Percentiles rank a stretch among this genome's conserved stretches.
These are phyloP conservation scores for Abscondita cerata DNA, from an alignment of 2,888 invertebrate genomes.

Conservation along the genomic window DNA sequence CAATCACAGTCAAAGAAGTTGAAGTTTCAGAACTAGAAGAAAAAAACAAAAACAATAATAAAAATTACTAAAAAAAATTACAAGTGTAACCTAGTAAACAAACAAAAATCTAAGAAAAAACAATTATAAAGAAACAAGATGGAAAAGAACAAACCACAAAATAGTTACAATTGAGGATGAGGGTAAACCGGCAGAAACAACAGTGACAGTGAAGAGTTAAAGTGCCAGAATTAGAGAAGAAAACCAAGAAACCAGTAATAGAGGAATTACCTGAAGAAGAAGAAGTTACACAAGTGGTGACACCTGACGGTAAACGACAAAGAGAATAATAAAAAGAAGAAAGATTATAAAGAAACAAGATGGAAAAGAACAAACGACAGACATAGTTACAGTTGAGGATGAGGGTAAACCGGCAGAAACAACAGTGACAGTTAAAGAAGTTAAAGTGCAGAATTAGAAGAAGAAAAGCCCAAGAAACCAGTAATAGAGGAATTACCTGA, in stretches of 20 bases:
- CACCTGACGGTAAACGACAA: constrained; percentile 52
- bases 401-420: constrained; percentile 58
- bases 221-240: constrained; percentile 22
- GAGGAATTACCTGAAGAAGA: constrained; percentile 50
- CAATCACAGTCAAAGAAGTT: constrained; percentile 31
- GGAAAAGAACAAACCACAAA: constrained; percentile 53
- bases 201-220: constrained; percentile 43
- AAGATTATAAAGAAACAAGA: constrained; percentile 55
- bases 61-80: constrained; percentile 54
- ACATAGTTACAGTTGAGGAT: constrained; percentile 55
- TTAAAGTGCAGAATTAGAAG: constrained; percentile 27
- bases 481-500: constrained; percentile 48
- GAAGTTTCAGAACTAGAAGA: constrained; percentile 43
- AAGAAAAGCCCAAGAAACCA: constrained; percentile 6
- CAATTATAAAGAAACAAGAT: constrained; percentile 53
- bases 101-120: constrained; percentile 51
- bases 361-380: constrained; percentile 57
- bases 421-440: constrained; percentile 56
- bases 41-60: constrained; percentile 49
- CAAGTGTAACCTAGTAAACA: too few relatives aligned
- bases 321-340: constrained; percentile 50
- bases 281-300: constrained; percentile 46
- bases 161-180: constrained; percentile 49
- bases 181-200: constrained; percentile 45
- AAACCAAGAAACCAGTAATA: constrained; percentile 33